These are phyloP conservation scores for Aurelia sp. DNA, from an alignment of 30 jellyfish, hydroid and myxozoan genomes.

Conservation along the genomic window DNA sequence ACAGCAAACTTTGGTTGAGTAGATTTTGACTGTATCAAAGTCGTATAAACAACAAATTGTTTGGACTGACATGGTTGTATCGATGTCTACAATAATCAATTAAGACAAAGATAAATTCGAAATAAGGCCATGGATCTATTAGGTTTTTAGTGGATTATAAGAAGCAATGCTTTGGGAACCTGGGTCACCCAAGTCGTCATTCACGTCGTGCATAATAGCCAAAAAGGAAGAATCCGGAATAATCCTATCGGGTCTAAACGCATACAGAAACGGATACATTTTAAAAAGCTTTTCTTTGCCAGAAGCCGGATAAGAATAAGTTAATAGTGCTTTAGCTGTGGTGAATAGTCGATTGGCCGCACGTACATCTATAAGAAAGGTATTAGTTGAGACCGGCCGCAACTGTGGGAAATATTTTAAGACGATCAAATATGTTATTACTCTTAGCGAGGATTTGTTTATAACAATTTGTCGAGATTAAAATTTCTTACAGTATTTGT, in stretches of 20 bases:
- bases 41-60: no score
- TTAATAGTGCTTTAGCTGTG: constrained; percentile 47
- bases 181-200: constrained; percentile 62
- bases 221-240: constrained; percentile 44
- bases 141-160: constrained; percentile 1
- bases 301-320: constrained; percentile 63
- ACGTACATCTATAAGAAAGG: constrained; percentile 48
- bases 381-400: constrained; percentile 70
- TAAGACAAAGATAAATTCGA: not conserved
- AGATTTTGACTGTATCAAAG: no score
- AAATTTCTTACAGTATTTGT: constrained; percentile 37
- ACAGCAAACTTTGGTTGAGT: no score
- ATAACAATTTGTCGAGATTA: constrained; percentile 51
- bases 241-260: constrained; percentile 57
- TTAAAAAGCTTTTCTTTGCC: constrained; percentile 63
- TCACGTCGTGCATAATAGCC: constrained; percentile 43
- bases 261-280: constrained; percentile 79
- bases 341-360: constrained; percentile 64
- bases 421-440: constrained; percentile 55
- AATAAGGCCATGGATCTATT: not conserved
- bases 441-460: constrained; percentile 68
- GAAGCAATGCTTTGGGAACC: constrained; percentile 1
- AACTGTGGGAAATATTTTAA: constrained; percentile 68
- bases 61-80: no score
- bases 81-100: not conserved